Base-by-base conservation (phyloP, 2,888 invertebrate genomes). In the Oxystoma pomonae region DNA sequence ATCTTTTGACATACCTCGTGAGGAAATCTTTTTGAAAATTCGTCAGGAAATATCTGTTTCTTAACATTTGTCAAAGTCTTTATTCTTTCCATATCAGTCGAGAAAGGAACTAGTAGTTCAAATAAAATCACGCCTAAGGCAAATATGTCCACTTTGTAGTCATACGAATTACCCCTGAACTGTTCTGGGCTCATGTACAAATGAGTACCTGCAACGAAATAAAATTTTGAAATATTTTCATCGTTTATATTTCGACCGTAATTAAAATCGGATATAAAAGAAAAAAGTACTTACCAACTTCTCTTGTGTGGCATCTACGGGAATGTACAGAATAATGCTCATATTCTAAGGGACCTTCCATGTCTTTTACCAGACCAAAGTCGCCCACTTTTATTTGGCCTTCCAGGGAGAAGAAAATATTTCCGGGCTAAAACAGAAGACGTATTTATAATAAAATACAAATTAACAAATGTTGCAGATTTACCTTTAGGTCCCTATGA, bases 141-240 rank as follows among this genome's bases (percentile, higher is more conserved):
- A 82, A 91, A 98, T 65, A 98, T 96, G 80, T 98, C 98, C 61
- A 97, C 96, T 81, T 96, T 96, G 80, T 90, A 91, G 76, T 90
- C 90, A 78, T 95, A 95, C 1, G 87, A 85, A 50, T 85, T 83
- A 0, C 91, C 89, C 12, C 83, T 81, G 21, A 89, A 81, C 82
- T 98, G 98, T 77, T 99, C 98, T 0, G 98, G 98, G 51, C 97
- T 96, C 98, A 99, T 99, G 80, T 99, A 99, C 1, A 98, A 83
- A 68, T 91, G 90, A 0, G 99, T 99, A 20, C 98, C 96, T 85
- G 12, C 19, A 35, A 35, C 5, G 17, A 19, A 55, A 53, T 16
- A 9, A 16, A 16, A 16, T 53, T 53, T 53, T n/a, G 19, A 9
- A 19, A 5, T 7, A 53, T 19, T 17, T 53, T 17, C 16, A 7